phyloP scores from a whole-genome alignment of 2,888 invertebrate species.

The Chloroclystis v-ata region DNA sequence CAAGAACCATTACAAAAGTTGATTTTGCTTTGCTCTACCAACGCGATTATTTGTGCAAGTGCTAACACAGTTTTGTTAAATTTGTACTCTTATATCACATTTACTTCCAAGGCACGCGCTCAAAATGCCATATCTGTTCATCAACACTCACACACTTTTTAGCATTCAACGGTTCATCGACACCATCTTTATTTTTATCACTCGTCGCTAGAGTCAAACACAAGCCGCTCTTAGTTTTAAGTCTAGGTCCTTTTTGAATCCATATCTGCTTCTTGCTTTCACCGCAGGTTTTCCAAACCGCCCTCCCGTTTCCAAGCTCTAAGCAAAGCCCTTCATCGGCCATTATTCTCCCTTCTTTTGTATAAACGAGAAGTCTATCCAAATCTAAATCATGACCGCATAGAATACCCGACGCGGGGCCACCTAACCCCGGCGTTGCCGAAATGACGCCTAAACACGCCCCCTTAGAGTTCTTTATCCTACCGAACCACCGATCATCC shows the following conservation, averaged over 20 bases:
- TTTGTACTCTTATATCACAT: slow-evolving; percentile 30
- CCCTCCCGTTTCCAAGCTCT: slow-evolving; percentile 81
- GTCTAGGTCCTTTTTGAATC: slow-evolving; percentile 73
- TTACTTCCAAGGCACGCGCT: slow-evolving; percentile 82
- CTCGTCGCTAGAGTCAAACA: slow-evolving; percentile 53
- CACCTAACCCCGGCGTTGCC: slow-evolving; percentile 82
- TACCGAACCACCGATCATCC: slow-evolving; percentile 91
- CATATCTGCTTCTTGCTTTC: slow-evolving; percentile 83
- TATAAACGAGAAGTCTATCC: slow-evolving; percentile 85
- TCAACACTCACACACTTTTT: slow-evolving; percentile 76
- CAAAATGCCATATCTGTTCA: slow-evolving; percentile 83
- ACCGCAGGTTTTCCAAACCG: slow-evolving; percentile 84
- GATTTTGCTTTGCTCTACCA: slow-evolving; percentile 6
- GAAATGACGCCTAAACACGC: slow-evolving; percentile 61
- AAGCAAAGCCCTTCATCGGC: slow-evolving; percentile 92
- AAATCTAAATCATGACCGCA: slow-evolving; percentile 80
- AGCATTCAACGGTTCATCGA: slow-evolving; percentile 72
- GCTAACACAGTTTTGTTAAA: not conserved
- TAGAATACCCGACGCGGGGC: slow-evolving; percentile 81
- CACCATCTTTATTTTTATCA: slow-evolving; percentile 42
- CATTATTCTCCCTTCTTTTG: slow-evolving; percentile 85
- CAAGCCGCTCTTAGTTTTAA: slow-evolving; percentile 51
- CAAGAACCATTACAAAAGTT: not conserved
- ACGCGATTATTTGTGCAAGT: slow-evolving; percentile 25
- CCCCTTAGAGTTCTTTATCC: slow-evolving; percentile 80